Percentiles rank a stretch among this genome's conserved stretches.
phyloP scores from a whole-genome alignment of 2,797 vertebrate genomes.

The Crocidura indochinensis region DNA sequence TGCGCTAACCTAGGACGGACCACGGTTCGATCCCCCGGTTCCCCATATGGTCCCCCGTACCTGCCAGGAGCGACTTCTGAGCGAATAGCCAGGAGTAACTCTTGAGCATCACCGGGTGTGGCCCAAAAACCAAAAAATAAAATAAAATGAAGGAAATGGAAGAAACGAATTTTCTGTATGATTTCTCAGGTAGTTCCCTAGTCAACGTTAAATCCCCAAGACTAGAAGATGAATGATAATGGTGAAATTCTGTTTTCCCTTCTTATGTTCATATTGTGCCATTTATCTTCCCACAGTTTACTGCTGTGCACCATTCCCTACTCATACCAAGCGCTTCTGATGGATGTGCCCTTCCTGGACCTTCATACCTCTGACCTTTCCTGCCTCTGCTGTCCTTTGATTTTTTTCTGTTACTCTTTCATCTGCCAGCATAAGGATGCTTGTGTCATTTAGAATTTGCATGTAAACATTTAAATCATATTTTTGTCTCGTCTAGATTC shows the following conservation, averaged over 20 bases:
- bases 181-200: background rate
- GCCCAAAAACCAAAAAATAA: too few relatives aligned
- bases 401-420: slow-evolving; percentile 84
- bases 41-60: too few relatives aligned
- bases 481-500: slow-evolving; percentile 81
- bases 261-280: slow-evolving; percentile 72
- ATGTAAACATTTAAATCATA: slow-evolving; percentile 76
- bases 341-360: slow-evolving; percentile 88
- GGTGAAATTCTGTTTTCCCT: slow-evolving; percentile 4
- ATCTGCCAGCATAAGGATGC: slow-evolving; percentile 78
- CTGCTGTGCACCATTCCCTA: slow-evolving; percentile 93
- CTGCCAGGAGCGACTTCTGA: too few relatives aligned
- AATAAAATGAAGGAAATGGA: background rate
- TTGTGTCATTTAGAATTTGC: slow-evolving; percentile 76
- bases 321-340: slow-evolving; percentile 95
- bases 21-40: too few relatives aligned
- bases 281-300: slow-evolving; percentile 89
- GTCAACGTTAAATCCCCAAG: background rate
- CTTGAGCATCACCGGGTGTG: too few relatives aligned
- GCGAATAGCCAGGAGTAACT: too few relatives aligned
- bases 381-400: slow-evolving; percentile 86
- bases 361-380: slow-evolving; percentile 86
- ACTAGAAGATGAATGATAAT: slow-evolving; percentile 1
- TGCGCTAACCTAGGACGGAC: too few relatives aligned
- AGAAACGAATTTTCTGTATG: background rate